These are phyloP conservation scores for Cyclopterus lumpus DNA, from an alignment of 2,797 vertebrate genomes.

Conservation along the genomic window DNA sequence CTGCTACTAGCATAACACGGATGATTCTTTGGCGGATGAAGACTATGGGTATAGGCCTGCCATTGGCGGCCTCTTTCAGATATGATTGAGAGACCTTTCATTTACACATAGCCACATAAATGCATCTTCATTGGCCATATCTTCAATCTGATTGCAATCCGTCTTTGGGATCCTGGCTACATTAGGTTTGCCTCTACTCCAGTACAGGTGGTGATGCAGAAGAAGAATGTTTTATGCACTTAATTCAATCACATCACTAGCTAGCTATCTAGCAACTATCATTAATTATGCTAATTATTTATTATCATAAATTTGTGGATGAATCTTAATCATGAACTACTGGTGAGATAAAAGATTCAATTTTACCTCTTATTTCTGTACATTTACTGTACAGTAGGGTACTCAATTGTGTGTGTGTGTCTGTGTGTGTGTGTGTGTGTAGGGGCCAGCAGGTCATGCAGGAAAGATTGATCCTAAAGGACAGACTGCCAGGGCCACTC, in stretches of 20 bases:
- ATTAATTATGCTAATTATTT: no score
- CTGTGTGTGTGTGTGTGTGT: constrained; percentile 39
- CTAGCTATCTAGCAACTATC: not conserved
- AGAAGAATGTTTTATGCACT: not conserved
- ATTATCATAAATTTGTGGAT: not conserved
- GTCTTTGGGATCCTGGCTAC: not conserved
- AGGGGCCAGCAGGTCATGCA: constrained; percentile 67
- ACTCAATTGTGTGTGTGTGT: constrained; percentile 37
- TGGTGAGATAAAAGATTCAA: not conserved
- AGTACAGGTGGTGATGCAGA: not conserved
- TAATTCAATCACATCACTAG: not conserved
- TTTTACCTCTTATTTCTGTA: constrained; percentile 15
- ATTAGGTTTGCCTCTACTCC: not conserved
- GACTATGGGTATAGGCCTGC: not conserved
- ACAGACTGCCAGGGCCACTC: constrained; percentile 81
- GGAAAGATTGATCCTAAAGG: constrained; percentile 77
- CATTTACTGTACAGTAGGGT: not conserved
- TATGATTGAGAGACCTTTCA: not conserved
- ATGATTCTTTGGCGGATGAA: not conserved
- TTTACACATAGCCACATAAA: not conserved
- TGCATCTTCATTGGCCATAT: not conserved
- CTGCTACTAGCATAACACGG: not conserved
- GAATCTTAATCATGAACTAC: not conserved
- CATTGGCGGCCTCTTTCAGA: not conserved
- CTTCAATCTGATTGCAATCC: not conserved